Evolutionary conservation across 2,797 vertebrate species (phyloP), one percentile per base, ranked within the genome.

Genomic region (Poecile montanus): DNA sequence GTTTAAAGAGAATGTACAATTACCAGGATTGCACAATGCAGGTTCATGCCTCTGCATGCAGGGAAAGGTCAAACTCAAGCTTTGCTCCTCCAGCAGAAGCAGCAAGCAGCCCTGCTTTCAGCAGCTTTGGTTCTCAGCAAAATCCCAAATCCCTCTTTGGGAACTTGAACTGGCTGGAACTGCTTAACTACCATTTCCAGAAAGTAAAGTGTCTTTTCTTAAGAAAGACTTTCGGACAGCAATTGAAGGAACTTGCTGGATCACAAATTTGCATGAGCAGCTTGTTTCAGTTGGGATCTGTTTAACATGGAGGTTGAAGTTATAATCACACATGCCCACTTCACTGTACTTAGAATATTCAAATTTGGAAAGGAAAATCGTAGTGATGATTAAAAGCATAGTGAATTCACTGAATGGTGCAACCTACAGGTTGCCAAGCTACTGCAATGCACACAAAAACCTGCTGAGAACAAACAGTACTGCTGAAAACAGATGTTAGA

Each of bases 381-480:
- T 83, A 93, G 88, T 65, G 73, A 56, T 88, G 82, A 92, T 94
- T 91, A 94, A 85, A 95, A 92, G 85, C 85, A 79, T 18, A 67
- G 74, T 85, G 87, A 91, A 95, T 92, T 88, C 60, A 90, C 18
- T 60, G 88, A 96, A 96, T 88, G 85, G 87, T 82, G 83, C 75
- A 93, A 91, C 62, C 86, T 81, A 89, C 71, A 90, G 83, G 89
- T 96, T 96, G 95, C 94, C 89, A 95, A 90, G 93, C 91, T 91
- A 93, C 96, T 86, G 63, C 85, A 96, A 25, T 66, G 88, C 91
- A 95, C 92, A 97, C 88, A 95, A 95, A 96, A 96, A 92, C 92
- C 92, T 95, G 57, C 72, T 17, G 68, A 92, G 90, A 95, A 95
- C 90, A 95, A 96, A 95, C 92, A 96, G 94, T 95, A 65, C 84